phyloP scores from a whole-genome alignment of 1,140 invertebrate species.

The Venturia canescens region DNA sequence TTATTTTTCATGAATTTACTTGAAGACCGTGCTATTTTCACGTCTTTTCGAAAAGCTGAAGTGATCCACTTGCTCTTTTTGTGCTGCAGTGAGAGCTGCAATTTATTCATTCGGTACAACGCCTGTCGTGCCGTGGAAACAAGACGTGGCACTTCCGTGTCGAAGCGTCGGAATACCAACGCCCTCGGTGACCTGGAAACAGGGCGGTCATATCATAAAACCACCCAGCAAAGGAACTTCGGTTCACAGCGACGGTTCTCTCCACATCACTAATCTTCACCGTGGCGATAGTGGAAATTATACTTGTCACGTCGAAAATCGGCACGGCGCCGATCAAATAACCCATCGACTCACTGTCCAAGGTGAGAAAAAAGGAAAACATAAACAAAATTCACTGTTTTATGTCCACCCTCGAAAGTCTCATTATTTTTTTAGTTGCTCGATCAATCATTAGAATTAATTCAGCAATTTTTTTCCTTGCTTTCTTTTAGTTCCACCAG shows the following conservation, averaged over 20 bases:
- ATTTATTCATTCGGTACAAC: conserved; percentile 89
- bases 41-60: too few relatives aligned
- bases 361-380: conserved; percentile 74
- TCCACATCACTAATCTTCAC: conserved; percentile 86
- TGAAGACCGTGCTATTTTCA: too few relatives aligned
- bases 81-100: conserved; percentile 83
- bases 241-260: conserved; percentile 82
- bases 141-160: conserved; percentile 87
- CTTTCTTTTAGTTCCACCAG: conserved; percentile 60
- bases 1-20: background rate
- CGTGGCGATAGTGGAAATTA: conserved; percentile 93
- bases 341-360: conserved; percentile 84
- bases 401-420: too few relatives aligned
- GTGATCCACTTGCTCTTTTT: too few relatives aligned
- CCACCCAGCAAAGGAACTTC: conserved; percentile 81
- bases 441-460: too few relatives aligned
- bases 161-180: conserved; percentile 88
- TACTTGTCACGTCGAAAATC: conserved; percentile 90
- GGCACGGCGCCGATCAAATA: conserved; percentile 90
- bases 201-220: conserved; percentile 84
- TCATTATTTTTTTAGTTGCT: too few relatives aligned
- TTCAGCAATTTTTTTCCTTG: too few relatives aligned
- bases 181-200: conserved; percentile 85
- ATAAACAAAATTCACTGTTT: background rate
- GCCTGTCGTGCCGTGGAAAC: conserved; percentile 90